Base-by-base conservation (phyloP, 1,140 invertebrate genomes). In the Globodera ellingtonae region DNA sequence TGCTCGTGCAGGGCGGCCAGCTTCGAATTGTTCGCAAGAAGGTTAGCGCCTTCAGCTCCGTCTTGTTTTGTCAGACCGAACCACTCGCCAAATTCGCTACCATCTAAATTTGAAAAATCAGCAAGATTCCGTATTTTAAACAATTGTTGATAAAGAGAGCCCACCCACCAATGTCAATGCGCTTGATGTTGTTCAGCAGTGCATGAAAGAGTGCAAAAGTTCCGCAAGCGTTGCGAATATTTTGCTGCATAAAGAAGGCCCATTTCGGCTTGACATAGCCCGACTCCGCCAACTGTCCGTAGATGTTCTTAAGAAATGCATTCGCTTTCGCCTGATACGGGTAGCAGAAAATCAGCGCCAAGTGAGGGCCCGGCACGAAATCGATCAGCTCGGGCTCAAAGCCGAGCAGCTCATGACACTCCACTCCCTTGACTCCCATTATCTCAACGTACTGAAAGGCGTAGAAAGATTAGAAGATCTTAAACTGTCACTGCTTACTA, bases 181-280 rank as follows among this genome's bases (percentile, higher is more conserved):
- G 83, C 10, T 91, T 86, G 50, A 80, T 24, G 85, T 92, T 92
- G 85, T 93, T 93, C 24, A 91, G 92, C 67, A 93, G 81, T 52
- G 92, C 90, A 89, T 98, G 96, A 66, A 98, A 93, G 50, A 98
- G 90, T 47, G 95, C 96, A 80, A 98, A 93, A 3, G 95, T 97
- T 46, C 96, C 96, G 91, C 96, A 98, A 5, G 96, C 95, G 92
- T 98, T 99, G 59, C 93, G 93, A 72, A 98, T 93, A 75, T 93
- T 93, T 90, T 99, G 97, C 86, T 94, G 95, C 91, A 98, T 93
- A 90, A 94, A 95, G 90, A 94, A 98, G 69, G 97, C 89, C 86
- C 93, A 92, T n/a, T 91, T 75, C 92, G 86, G 83, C 21, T 79
- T 62, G 9, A 73, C 80, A 24, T 65, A 67, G n/a, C 72, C 62